phyloP scores from a whole-genome alignment of 2,113 vertebrate genomes.

The Prochilodus magdalenae region DNA sequence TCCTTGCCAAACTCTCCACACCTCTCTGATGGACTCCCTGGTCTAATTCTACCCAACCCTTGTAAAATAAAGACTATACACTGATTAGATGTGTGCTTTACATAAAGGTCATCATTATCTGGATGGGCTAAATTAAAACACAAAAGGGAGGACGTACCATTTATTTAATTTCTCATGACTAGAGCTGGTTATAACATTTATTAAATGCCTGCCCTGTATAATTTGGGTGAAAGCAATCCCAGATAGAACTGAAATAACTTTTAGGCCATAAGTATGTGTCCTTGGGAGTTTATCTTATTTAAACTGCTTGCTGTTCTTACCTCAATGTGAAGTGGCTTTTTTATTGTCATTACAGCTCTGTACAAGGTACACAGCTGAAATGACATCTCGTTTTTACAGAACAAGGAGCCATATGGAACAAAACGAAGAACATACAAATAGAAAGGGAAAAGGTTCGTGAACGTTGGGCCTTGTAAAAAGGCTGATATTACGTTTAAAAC shows the following conservation, averaged over 20 bases:
- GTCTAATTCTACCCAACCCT: background rate
- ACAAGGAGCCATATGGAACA: too few species aligned
- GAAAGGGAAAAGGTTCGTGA: too few species aligned
- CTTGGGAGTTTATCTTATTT: too few species aligned
- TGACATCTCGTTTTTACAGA: too few species aligned
- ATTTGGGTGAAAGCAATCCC: background rate
- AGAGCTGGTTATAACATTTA: background rate
- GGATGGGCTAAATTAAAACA: conserved; percentile 14
- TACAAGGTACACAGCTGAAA: too few species aligned
- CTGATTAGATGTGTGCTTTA: conserved; percentile 21
- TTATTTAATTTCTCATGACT: background rate
- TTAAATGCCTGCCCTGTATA: background rate
- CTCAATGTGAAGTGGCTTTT: too few species aligned
- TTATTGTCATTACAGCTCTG: too few species aligned
- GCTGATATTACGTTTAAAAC: too few species aligned
- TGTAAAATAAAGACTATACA: background rate
- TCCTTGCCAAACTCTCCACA: background rate
- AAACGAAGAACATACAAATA: too few species aligned
- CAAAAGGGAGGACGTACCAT: background rate
- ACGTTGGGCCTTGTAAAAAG: too few species aligned
- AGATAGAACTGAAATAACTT: background rate
- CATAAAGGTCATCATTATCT: background rate
- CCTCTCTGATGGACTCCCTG: background rate
- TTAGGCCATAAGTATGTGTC: background rate
- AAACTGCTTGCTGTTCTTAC: too few species aligned